Evolutionary conservation across 2,797 vertebrate genomes (phyloP).

Genomic region (Sternarchorhynchus goeldii): DNA sequence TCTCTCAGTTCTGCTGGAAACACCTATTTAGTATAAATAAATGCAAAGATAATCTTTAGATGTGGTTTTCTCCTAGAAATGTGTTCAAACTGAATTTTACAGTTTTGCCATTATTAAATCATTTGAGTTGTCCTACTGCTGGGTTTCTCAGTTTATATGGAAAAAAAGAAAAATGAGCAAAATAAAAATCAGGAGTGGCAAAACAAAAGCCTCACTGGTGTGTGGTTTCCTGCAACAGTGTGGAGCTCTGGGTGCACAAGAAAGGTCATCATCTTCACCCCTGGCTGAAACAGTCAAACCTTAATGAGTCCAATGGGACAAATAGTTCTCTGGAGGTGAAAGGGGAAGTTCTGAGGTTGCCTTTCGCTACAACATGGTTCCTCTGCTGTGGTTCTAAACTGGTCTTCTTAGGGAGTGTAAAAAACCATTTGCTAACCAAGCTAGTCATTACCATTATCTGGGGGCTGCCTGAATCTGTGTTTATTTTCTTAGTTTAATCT

Average conservation of each 20-base stretch:
- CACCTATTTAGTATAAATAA: background rate
- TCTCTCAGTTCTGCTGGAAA: background rate
- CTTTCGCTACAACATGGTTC: constrained; percentile 41
- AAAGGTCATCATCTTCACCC: constrained; percentile 67
- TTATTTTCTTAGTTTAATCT: constrained; percentile 61
- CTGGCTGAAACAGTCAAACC: constrained; percentile 69
- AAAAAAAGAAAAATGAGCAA: background rate
- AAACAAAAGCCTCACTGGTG: constrained; percentile 24
- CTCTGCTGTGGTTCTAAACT: constrained; percentile 41
- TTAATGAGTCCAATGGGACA: constrained; percentile 70
- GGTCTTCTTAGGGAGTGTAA: constrained; percentile 4
- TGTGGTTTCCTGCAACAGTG: constrained; percentile 59
- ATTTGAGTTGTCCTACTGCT: background rate
- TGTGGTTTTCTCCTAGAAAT: background rate
- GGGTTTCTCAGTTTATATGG: background rate
- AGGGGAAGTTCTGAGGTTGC: constrained; percentile 57
- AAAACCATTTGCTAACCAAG: constrained; percentile 60
- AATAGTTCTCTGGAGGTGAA: constrained; percentile 60
- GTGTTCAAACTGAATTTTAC: background rate
- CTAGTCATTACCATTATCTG: constrained; percentile 57
- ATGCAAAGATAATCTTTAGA: background rate
- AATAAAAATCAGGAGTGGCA: background rate
- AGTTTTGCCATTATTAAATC: background rate
- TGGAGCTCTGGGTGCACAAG: constrained; percentile 59
- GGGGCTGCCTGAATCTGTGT: constrained; percentile 54